Percentiles rank a stretch among this genome's conserved stretches.
Evolutionary conservation across 2,797 vertebrate species (phyloP).

Genomic region (Eurystomus glaucurus): DNA sequence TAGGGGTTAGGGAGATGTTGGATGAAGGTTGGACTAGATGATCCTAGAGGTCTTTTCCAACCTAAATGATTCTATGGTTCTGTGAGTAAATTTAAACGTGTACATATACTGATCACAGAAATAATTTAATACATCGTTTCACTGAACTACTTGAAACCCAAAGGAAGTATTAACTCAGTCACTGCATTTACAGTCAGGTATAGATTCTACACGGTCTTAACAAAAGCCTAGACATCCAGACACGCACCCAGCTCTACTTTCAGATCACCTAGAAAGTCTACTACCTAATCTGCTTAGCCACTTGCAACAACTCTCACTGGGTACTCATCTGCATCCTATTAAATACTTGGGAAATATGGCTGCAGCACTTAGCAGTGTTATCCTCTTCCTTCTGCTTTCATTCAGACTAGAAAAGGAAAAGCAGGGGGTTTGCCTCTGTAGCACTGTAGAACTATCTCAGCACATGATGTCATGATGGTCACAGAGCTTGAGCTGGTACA

Average conservation of each 20-base stretch:
- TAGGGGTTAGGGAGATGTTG: no score
- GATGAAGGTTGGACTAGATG: no score
- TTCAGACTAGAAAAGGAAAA: neutral
- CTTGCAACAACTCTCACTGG: neutral
- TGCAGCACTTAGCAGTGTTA: rapidly evolving
- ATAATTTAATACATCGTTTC: neutral
- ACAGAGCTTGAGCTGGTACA: neutral
- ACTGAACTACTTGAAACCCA: neutral
- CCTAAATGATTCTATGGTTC: no score
- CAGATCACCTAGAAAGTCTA: neutral
- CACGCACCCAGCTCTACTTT: neutral
- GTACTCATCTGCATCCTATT: neutral
- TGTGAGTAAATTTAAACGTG: neutral
- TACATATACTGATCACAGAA: neutral
- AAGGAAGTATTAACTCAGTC: neutral
- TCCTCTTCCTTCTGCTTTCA: neutral
- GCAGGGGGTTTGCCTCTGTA: neutral
- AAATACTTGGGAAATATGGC: neutral
- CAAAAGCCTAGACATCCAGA: neutral
- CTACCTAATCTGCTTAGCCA: neutral
- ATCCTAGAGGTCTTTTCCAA: no score
- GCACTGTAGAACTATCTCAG: neutral
- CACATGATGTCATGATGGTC: neutral
- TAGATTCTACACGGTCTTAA: neutral
- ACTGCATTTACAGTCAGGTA: neutral